Base-by-base conservation (phyloP, 2,113 vertebrate species). In the Lepus americanus region DNA sequence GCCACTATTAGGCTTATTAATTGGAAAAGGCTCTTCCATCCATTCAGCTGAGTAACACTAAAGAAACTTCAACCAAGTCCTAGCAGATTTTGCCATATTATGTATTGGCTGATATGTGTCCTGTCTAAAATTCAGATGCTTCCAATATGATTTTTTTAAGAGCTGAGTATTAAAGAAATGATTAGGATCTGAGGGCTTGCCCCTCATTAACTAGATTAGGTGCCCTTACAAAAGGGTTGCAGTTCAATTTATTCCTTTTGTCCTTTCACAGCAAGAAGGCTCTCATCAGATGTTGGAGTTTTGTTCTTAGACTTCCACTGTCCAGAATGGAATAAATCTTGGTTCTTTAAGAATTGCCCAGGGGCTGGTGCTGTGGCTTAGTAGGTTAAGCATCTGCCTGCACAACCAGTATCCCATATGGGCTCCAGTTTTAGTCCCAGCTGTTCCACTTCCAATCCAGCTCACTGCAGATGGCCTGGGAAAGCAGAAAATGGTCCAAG, bases 41-140 rank as follows among this genome's bases (percentile, higher is more conserved):
- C 44, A 49, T n/a, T 87, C 69, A 72, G 9, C 20, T 91, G 59
- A 55, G 64, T 27, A 67, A 91, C 90, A 73, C 0, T 22, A 27
- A 78, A 77, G 61, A 77, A n/a, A 29, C 39, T 79, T 66, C 86
- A 25, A 73, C 33, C 77, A 82, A 95, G 53, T 61, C 78, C 39
- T 44, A 6, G n/a, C 90, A 66, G n/a, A 80, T 14, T 82, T 8
- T 17, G 14, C 31, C 22, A 49, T 20, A 39, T 2, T 3, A 20
- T 69, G 9, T 4, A 33, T 20, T 6, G 51, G 17, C 81, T 53
- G 29, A 17, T 82, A 82, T 67, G 14, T 63, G 25, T 2, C 49
- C 53, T 9, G 33, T 27, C 23, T 53, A 88, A 81, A 87, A 81
- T 36, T 51, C 93, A 85, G 13, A 25, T 64, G 44, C n/a, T 53